Evolutionary conservation across 2,888 invertebrate species (phyloP), one percentile per base, ranked within the genome.

Genomic region (Caenorhabditis panamensis): DNA sequence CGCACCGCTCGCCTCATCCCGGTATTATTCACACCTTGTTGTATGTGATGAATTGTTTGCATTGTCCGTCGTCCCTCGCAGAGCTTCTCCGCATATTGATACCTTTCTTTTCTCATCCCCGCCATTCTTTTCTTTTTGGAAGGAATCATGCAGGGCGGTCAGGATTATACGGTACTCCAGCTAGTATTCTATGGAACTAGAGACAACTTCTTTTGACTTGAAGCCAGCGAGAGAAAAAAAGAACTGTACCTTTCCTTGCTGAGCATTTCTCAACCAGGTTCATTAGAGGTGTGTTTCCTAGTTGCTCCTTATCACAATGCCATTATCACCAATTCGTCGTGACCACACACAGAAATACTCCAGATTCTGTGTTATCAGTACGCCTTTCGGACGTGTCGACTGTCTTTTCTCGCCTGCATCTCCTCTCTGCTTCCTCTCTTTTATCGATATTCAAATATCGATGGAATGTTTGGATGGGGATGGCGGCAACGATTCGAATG

Each of bases 21-120:
- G 63, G 66, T 73, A 66, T 73, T 73, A 66, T 73, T 73, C 73
- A 73, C 73, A 73, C 64, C 66, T 73, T 9, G 31, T 53, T 64
- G 64, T 31, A 13, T 51, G 18, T 73, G 73, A 73, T 66, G 73
- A 73, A 73, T 66, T 73, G 73, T 73, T 73, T 73, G 66, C 49
- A 66, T 73, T 59, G 73, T 59, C 58, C n/a, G n/a, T n/a, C 73
- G 59, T 47, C 28, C 54, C 63, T 54, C 62, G 13, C 41, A 26
- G 54, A 54, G 62, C 71, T 71, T 71, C 51, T 62, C 51, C 73
- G 73, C 73, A 73, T 66, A 66, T 73, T 73, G 73, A 73, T 73
- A 73, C 66, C 66, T 73, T 56, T 59, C 66, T 66, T 37, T 64
- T 54, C 47, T 37, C 63, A 49, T 36, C 37, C 41, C 26, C 53